Evolutionary conservation across 1,140 invertebrate species (phyloP).

Genomic region (Charaxes varanes): DNA sequence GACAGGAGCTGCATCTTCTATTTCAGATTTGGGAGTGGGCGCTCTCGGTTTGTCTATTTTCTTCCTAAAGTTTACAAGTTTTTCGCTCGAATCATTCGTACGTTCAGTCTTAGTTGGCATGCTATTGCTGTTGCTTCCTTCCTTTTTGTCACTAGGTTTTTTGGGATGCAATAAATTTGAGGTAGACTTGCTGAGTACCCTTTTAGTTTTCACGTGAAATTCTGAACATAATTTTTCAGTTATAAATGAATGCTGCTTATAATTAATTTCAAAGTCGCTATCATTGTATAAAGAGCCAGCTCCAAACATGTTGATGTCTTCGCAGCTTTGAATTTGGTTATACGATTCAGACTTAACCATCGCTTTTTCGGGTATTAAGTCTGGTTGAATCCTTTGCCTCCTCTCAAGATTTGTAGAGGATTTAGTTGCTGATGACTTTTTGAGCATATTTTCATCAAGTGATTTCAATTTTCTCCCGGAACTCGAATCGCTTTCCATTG

Average conservation of each 20-base stretch:
- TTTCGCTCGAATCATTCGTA: slow-evolving; percentile 44
- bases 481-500: slow-evolving; percentile 70
- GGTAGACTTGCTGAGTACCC: slow-evolving; percentile 76
- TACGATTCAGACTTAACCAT: slow-evolving; percentile 69
- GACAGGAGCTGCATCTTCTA: slow-evolving; percentile 44
- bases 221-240: slow-evolving; percentile 77
- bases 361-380: slow-evolving; percentile 70
- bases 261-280: slow-evolving; percentile 66
- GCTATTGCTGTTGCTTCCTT: slow-evolving; percentile 61
- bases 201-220: slow-evolving; percentile 77
- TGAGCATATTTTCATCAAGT: slow-evolving; percentile 67
- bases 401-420: slow-evolving; percentile 66
- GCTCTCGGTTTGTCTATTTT: slow-evolving; percentile 65
- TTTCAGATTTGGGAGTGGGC: slow-evolving; percentile 59
- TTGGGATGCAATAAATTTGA: slow-evolving; percentile 75
- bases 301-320: slow-evolving; percentile 72
- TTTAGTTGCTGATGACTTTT: slow-evolving; percentile 61
- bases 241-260: slow-evolving; percentile 75
- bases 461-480: slow-evolving; percentile 67
- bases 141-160: slow-evolving; percentile 61
- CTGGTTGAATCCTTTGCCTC: slow-evolving; percentile 69
- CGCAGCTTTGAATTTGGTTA: slow-evolving; percentile 72
- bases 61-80: slow-evolving; percentile 60
- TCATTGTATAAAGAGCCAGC: slow-evolving; percentile 65
- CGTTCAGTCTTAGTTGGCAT: slow-evolving; percentile 67